Conservation (phyloP, 2,797 vertebrate genomes). For the Pantherophis vulpinus region DNA sequence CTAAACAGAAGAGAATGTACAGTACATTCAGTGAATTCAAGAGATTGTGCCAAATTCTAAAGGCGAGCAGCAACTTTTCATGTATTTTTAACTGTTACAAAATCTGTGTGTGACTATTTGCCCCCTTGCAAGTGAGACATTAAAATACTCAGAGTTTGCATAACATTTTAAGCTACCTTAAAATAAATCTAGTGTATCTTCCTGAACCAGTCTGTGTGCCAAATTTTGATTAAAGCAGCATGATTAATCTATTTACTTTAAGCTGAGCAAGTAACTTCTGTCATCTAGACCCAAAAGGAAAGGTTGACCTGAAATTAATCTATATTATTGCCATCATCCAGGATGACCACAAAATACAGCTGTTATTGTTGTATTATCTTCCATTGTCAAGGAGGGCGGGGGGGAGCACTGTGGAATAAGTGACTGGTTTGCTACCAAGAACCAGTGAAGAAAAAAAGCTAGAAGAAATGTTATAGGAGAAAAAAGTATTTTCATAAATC, state of each 20-base stretch:
- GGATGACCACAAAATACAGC: not conserved
- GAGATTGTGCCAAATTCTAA: not conserved
- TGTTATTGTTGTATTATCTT: not conserved
- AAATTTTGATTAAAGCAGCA: not conserved
- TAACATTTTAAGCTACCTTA: not conserved
- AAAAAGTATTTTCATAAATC: not conserved
- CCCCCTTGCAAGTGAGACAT: not conserved
- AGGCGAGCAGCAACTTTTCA: not conserved
- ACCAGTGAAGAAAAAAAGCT: not conserved
- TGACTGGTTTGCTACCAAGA: not conserved
- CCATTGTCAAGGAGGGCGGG: not conserved
- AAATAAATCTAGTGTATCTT: not conserved
- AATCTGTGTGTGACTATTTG: not conserved
- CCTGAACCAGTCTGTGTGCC: not conserved
- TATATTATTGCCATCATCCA: not conserved
- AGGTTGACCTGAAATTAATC: not conserved
- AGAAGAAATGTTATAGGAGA: not conserved
- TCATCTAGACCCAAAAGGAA: not conserved
- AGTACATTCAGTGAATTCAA: not conserved
- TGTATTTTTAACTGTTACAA: not conserved
- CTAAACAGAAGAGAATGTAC: not conserved
- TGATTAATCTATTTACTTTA: not conserved
- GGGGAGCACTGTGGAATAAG: too few species aligned
- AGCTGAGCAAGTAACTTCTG: not conserved
- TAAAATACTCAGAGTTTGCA: not conserved